A percentile compares a stretch with the other conserved stretches of the same genome.
These are phyloP conservation scores for Leptinotarsa lineolata DNA, from an alignment of 1,140 invertebrate genomes.

Conservation along the genomic window DNA sequence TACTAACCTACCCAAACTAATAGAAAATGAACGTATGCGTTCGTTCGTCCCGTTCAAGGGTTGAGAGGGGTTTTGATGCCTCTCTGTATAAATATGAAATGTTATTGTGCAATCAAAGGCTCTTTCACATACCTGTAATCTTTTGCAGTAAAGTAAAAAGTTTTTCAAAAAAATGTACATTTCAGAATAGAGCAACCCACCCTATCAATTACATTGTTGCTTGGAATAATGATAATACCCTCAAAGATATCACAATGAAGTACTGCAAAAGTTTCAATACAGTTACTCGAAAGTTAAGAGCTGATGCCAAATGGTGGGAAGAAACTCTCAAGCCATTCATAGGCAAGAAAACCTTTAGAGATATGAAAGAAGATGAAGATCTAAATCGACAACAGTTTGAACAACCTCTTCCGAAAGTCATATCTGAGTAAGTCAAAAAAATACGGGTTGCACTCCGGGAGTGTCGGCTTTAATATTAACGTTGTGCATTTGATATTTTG, in stretches of 20 bases:
- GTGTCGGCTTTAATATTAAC: no score
- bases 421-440: conserved; percentile 67
- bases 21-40: no score
- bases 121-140: no score
- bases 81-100: no score
- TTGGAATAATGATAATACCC: conserved; percentile 75
- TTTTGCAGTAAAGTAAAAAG: no score
- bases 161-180: neutral
- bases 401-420: conserved; percentile 75
- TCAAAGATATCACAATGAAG: conserved; percentile 89
- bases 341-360: conserved; percentile 62
- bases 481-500: neutral
- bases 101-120: no score
- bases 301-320: conserved; percentile 78
- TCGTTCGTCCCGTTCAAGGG: no score
- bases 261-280: conserved; percentile 85
- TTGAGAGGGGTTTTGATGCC: no score
- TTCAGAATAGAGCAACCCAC: conserved; percentile 69
- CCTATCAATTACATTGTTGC: conserved; percentile 82
- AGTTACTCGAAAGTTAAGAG: conserved; percentile 75
- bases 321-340: conserved; percentile 69
- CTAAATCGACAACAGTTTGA: conserved; percentile 72
- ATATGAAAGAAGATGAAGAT: conserved; percentile 80
- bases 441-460: no score
- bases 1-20: no score